Base-by-base conservation (phyloP, 1,140 invertebrate species). In the Lordiphosa clarofinis region DNA sequence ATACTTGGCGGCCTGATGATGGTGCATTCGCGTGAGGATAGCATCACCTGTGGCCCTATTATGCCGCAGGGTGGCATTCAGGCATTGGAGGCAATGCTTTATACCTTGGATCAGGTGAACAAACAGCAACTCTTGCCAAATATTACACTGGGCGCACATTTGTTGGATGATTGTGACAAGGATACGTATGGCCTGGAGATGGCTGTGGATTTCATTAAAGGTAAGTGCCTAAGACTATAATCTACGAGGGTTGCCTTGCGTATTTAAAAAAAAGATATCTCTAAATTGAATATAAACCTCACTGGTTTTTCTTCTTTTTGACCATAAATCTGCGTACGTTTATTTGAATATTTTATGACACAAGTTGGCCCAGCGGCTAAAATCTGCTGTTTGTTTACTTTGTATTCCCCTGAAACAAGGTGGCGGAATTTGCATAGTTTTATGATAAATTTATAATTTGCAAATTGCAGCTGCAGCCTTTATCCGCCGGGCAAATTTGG, bases 151-250 rank as follows among this genome's bases (percentile, higher is more conserved):
- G 97, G 97, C 5, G 95, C 96, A 1, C 94, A 97, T 82, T 94
- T 98, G 19, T 91, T 98, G 47, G 97, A 98, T 86, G 97, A 99
- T 88, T 99, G 97, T 89, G 97, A 98, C 90, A 96, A 96, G 89
- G 97, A 99, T 87, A 98, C 97, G 1, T 98, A 98, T 88, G 97
- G 97, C 4, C 90, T 98, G 35, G 97, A 98, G 82, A 98, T 98
- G 93, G 96, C 97, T 5, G 95, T 98, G 5, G 97, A 98, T 89
- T 99, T 99, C 88, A 98, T 99, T 60, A 97, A 98, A 94, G 97
- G 97, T 98, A 90, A 91, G 93, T 81, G 19, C 19, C n/a, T 10
- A 24, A 33, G 13, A 36, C 35, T n/a, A 11, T n/a, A 13, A 12
- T 68, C 13, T 11, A n/a, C 13, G 21, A 24, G 21, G 21, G 21